Conservation (phyloP, 2,888 invertebrate species). For the Metellina segmentata region DNA sequence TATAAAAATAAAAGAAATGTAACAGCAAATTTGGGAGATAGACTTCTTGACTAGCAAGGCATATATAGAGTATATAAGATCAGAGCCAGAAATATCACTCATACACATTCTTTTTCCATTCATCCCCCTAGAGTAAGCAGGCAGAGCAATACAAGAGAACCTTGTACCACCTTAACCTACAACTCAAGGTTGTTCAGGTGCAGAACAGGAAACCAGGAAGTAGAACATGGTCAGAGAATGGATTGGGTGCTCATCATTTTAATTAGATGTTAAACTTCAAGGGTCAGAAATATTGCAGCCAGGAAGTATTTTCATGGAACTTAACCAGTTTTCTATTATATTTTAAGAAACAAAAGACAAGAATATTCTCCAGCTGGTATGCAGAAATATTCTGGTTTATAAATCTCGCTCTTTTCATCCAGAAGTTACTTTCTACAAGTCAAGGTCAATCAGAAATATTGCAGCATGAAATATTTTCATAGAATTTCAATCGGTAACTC, state of each 20-base stretch:
- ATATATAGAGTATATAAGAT: not conserved
- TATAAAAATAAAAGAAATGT: too few species aligned
- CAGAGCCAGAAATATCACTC: constrained; percentile 42
- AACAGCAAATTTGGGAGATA: too few species aligned
- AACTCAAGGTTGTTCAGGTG: not conserved
- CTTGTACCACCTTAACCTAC: not conserved
- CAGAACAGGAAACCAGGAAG: constrained; percentile 10
- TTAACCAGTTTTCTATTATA: too few species aligned
- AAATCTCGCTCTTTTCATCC: not conserved
- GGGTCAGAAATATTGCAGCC: not conserved
- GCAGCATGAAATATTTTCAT: not conserved
- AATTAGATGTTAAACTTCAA: not conserved
- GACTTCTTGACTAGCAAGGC: too few species aligned
- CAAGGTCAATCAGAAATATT: not conserved
- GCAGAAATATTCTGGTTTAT: not conserved
- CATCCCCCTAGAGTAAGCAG: not conserved
- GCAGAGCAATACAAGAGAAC: constrained; percentile 45
- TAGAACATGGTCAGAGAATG: constrained; percentile 55
- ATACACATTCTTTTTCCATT: constrained; percentile 12
- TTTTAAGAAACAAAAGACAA: too few species aligned
- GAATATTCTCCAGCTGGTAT: too few species aligned
- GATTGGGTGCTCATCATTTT: constrained; percentile 36
- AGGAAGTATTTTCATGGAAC: not conserved
- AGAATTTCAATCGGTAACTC: not conserved
- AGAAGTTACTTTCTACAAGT: not conserved